Evolutionary conservation across 2,113 vertebrate species (phyloP).

Genomic region (Cinclus cinclus): DNA sequence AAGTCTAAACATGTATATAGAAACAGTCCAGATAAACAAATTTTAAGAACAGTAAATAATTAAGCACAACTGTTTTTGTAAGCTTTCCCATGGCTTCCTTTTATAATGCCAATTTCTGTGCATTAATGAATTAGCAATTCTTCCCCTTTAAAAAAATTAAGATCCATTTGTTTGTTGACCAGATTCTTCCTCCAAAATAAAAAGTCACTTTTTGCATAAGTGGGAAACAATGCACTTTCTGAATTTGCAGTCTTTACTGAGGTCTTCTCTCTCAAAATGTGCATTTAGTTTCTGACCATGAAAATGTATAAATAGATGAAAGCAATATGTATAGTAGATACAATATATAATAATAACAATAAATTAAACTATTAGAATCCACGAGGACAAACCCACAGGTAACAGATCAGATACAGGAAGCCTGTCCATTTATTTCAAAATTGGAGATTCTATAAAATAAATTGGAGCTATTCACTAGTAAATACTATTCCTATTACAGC

Average conservation of each 20-base stretch:
- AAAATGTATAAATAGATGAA: neutral
- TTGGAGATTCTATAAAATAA: slow-evolving; percentile 53
- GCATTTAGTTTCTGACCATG: neutral
- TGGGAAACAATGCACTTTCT: neutral
- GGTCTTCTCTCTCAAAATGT: neutral
- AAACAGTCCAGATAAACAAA: neutral
- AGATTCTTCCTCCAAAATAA: neutral
- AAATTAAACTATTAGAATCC: neutral
- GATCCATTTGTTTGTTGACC: neutral
- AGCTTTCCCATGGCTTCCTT: neutral
- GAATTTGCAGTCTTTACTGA: neutral
- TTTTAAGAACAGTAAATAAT: neutral
- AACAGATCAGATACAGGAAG: slow-evolving; percentile 30
- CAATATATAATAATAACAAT: neutral
- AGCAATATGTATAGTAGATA: neutral
- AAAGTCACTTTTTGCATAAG: neutral
- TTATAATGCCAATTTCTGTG: neutral
- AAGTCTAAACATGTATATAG: neutral
- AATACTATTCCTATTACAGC: slow-evolving; percentile 35
- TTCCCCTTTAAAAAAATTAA: neutral
- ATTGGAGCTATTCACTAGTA: slow-evolving; percentile 37
- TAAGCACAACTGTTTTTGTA: neutral
- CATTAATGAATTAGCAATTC: neutral
- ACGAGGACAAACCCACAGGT: slow-evolving; percentile 19
- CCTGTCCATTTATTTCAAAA: slow-evolving; percentile 68